Conservation (phyloP, 2,797 vertebrate genomes). For the Peromyscus nudipes region DNA sequence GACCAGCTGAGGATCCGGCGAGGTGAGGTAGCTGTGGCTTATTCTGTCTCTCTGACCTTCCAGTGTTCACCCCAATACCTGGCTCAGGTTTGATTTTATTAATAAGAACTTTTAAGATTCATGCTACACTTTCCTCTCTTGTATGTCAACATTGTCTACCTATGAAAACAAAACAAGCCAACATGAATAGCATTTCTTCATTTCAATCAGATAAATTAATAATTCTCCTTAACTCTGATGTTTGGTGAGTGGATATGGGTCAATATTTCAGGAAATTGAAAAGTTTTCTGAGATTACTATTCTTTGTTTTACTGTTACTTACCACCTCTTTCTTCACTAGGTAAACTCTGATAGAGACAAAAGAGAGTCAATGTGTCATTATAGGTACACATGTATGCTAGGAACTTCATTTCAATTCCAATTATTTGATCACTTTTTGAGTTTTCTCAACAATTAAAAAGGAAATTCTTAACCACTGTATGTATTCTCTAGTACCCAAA, state of each 20-base stretch:
- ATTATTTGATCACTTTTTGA: background rate
- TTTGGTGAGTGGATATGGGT: background rate
- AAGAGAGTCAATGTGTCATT: background rate
- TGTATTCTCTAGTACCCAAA: background rate
- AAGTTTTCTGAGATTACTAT: background rate
- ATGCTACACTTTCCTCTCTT: too few relatives aligned
- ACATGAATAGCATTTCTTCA: background rate
- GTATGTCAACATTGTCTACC: background rate
- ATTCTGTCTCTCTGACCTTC: too few relatives aligned
- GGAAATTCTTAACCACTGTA: background rate
- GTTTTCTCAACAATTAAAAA: background rate
- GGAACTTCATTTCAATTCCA: background rate
- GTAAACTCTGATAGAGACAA: background rate
- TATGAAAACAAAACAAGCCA: background rate
- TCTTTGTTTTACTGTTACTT: background rate
- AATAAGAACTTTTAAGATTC: too few relatives aligned
- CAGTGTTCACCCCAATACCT: too few relatives aligned
- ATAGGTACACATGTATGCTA: background rate
- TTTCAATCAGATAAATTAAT: background rate
- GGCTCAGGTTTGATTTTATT: too few relatives aligned
- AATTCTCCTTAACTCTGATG: background rate
- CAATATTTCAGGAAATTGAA: background rate
- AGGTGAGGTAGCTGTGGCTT: too few relatives aligned
- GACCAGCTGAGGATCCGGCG: too few relatives aligned
- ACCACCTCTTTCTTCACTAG: background rate